phyloP scores from a whole-genome alignment of 2,113 vertebrate genomes.

The Catharus minimus region DNA sequence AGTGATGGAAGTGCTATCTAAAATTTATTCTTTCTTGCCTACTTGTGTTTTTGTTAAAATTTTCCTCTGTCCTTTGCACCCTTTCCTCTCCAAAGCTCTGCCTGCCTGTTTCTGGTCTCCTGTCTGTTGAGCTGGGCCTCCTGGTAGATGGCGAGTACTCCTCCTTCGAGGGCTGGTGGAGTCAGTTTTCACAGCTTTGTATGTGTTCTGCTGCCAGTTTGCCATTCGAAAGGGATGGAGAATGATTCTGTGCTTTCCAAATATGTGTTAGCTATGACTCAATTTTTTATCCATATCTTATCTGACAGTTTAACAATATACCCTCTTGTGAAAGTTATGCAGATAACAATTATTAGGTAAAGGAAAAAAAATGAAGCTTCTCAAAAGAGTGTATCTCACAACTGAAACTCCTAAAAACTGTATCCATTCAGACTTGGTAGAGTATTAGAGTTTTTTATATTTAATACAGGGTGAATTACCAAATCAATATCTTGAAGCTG shows the following conservation, averaged over 20 bases:
- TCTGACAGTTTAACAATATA: background rate
- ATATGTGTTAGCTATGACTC: background rate
- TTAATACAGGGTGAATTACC: background rate
- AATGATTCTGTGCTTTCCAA: background rate
- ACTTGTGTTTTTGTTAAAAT: background rate
- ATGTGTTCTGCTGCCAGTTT: background rate
- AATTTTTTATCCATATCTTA: accelerated
- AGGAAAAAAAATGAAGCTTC: background rate
- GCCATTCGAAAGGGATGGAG: background rate
- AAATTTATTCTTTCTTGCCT: background rate
- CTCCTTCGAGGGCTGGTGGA: background rate
- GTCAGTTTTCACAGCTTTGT: background rate
- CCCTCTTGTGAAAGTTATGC: background rate
- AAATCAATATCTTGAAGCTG: background rate
- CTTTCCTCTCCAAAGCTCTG: background rate
- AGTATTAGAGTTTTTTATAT: background rate
- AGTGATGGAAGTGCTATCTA: background rate
- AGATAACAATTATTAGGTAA: background rate
- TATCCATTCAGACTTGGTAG: background rate
- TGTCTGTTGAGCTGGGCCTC: background rate
- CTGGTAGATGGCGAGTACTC: background rate
- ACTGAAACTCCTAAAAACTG: background rate
- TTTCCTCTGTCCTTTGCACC: background rate
- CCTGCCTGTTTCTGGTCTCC: background rate
- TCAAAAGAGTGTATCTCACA: background rate